phyloP scores from a whole-genome alignment of 2,888 invertebrate species.

The Monochamus alternatus region DNA sequence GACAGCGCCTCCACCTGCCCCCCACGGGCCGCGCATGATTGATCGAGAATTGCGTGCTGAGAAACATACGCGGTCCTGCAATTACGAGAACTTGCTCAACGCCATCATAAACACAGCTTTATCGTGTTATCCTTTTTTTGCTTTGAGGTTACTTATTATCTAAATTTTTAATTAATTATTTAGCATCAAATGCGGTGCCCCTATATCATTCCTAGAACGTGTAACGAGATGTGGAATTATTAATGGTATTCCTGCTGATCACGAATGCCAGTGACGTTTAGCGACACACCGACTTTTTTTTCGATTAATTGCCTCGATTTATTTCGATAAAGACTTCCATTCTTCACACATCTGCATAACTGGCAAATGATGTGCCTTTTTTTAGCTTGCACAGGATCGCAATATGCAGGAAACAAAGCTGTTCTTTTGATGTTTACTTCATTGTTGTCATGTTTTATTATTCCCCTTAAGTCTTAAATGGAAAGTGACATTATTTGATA shows the following conservation, averaged over 20 bases:
- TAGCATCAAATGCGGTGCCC: conserved; percentile 29
- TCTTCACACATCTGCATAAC: too few relatives aligned
- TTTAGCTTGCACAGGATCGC: too few relatives aligned
- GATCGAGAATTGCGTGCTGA: conserved; percentile 59
- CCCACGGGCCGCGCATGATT: conserved; percentile 49
- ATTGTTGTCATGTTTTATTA: too few relatives aligned
- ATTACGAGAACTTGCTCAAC: conserved; percentile 38
- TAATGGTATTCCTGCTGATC: neutral
- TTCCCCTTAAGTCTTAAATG: too few relatives aligned
- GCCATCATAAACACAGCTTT: conserved; percentile 39
- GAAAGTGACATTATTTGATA: too few relatives aligned
- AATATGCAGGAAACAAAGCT: too few relatives aligned
- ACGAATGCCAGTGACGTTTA: too few relatives aligned
- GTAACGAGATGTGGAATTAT: conserved; percentile 17
- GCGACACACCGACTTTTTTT: too few relatives aligned
- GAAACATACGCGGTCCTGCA: conserved; percentile 53
- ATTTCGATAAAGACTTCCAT: too few relatives aligned
- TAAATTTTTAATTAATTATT: conserved; percentile 36
- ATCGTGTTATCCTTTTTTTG: conserved; percentile 36
- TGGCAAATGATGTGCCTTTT: too few relatives aligned
- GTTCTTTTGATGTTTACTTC: too few relatives aligned
- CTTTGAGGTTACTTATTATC: conserved; percentile 35
- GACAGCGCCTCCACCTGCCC: conserved; percentile 39
- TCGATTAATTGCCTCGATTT: too few relatives aligned
- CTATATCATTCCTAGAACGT: conserved; percentile 15